Evolutionary conservation across 2,888 invertebrate species (phyloP), one percentile per base, ranked within the genome.

Genomic region (Drosophila atripex): DNA sequence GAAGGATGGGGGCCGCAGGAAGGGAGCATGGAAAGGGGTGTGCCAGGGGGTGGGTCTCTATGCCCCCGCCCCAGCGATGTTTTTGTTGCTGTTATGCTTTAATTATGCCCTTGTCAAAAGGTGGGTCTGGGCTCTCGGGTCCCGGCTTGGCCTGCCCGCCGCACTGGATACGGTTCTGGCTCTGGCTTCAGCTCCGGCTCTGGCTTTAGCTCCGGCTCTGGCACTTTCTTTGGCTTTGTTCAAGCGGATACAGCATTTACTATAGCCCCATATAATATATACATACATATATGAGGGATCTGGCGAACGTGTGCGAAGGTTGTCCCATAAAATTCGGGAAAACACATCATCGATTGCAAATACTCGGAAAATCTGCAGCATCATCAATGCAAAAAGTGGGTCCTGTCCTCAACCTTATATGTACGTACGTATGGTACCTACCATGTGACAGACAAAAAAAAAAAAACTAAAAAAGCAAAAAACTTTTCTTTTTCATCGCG

Each of bases 61-160:
- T 55, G 30, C 23, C 49, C 47, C 54, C 30, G 11, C 28, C 12
- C 14, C 30, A 25, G 11, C 58, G 69, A 68, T 76, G 76, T 80
- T 80, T 70, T 78, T 65, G 71, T 71, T 78, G 65, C 85, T 80
- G 80, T 82, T 82, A 82, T 78, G 86, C 87, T 83, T 83, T 83
- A 83, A 83, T 83, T 83, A 87, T 83, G 88, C 88, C 83, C 82
- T 78, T 83, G 82, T 87, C 82, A 83, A 87, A 87, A 87, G 86
- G 82, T 78, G 82, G 86, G 75, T 54, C 52, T 47, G 66, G 72
- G 51, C 28, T 54, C 43, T 47, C 64, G 61, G 51, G 39, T 32
- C 55, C 25, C 45, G 65, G 66, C 43, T 49, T 51, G 49, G 21
- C 45, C 23, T 50, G 60, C 52, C 64, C 46, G 35, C 53, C 55